phyloP scores from a whole-genome alignment of 2,888 invertebrate species.

The Leucophora obtusa region DNA sequence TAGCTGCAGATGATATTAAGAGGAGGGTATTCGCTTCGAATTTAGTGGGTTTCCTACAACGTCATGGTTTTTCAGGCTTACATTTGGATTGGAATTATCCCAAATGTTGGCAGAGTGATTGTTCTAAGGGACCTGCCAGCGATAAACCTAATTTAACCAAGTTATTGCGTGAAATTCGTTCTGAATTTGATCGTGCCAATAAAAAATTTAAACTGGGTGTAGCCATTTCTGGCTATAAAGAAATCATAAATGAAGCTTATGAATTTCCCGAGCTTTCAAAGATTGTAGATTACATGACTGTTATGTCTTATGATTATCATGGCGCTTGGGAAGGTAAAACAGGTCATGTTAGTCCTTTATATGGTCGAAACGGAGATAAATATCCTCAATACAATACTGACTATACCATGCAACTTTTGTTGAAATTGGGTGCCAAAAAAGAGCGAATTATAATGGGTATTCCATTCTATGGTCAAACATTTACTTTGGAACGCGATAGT shows the following conservation, averaged over 20 bases:
- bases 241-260: constrained; percentile 92
- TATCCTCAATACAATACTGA: constrained; percentile 89
- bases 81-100: constrained; percentile 98
- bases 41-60: constrained; percentile 84
- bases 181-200: constrained; percentile 72
- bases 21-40: constrained; percentile 86
- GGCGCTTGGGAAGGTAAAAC: constrained; percentile 91
- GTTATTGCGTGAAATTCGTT: constrained; percentile 83
- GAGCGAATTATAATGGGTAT: constrained; percentile 89
- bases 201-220: constrained; percentile 86
- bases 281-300: constrained; percentile 87
- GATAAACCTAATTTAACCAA: constrained; percentile 89
- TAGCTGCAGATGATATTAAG: constrained; percentile 84
- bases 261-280: constrained; percentile 86
- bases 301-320: constrained; percentile 94
- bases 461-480: constrained; percentile 93
- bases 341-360: constrained; percentile 89
- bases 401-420: constrained; percentile 88
- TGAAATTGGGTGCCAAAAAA: constrained; percentile 86
- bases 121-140: constrained; percentile 87
- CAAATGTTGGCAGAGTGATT: constrained; percentile 94
- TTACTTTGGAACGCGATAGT: constrained; percentile 80
- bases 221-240: constrained; percentile 92
- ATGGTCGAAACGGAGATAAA: constrained; percentile 82
- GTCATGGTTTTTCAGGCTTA: constrained; percentile 90